Conservation (phyloP, 2,888 invertebrate species). For the Hirtodrosophila confusa region DNA sequence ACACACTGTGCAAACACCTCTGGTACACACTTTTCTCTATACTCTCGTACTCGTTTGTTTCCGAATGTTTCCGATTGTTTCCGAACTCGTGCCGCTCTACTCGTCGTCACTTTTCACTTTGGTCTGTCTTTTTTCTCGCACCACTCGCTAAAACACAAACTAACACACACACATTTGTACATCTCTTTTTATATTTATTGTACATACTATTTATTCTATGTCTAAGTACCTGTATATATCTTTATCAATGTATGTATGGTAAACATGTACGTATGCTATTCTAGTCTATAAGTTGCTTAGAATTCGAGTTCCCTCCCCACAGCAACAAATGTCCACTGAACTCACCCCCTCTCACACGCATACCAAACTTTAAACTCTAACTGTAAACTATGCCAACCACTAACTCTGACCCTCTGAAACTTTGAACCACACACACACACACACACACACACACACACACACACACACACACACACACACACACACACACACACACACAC, state of each 20-base stretch:
- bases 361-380: conserved; percentile 32
- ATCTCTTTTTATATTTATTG: conserved; percentile 24
- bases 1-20: conserved; percentile 27
- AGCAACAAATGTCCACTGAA: conserved; percentile 10
- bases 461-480: conserved; percentile 17
- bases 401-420: conserved; percentile 38
- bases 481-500: conserved; percentile 16
- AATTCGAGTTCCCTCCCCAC: conserved; percentile 20
- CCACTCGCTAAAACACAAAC: background rate
- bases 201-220: conserved; percentile 32
- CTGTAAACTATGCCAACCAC: conserved; percentile 49
- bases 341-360: conserved; percentile 16
- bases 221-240: conserved; percentile 32
- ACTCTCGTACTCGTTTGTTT: conserved; percentile 11
- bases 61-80: conserved; percentile 8
- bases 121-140: conserved; percentile 21
- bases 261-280: conserved; percentile 28
- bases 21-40: conserved; percentile 14
- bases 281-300: conserved; percentile 62
- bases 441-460: conserved; percentile 24
- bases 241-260: conserved; percentile 41
- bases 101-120: conserved; percentile 10
- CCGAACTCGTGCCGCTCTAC: conserved; percentile 3
- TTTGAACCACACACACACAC: conserved; percentile 16
- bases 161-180: conserved; percentile 18